Conservation (phyloP, 2,888 invertebrate species). For the Drosophila neonasuta region DNA sequence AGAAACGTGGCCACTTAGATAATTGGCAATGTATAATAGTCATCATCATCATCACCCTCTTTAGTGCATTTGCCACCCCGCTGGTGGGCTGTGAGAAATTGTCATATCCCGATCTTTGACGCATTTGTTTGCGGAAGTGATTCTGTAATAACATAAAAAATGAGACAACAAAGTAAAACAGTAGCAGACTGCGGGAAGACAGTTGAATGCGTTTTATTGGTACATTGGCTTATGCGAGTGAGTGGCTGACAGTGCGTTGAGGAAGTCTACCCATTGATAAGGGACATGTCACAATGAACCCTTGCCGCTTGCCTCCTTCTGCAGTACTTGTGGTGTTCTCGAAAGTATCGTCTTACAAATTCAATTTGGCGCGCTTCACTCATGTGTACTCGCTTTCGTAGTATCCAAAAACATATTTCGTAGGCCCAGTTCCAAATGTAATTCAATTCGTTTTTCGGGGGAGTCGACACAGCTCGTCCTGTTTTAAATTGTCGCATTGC, state of each 20-base stretch:
- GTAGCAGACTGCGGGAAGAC: constrained; percentile 41
- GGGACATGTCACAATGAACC: constrained; percentile 52
- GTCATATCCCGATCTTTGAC: constrained; percentile 32
- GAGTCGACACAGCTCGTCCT: constrained; percentile 39
- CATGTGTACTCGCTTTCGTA: constrained; percentile 69
- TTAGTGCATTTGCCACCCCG: neutral
- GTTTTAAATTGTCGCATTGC: constrained; percentile 42
- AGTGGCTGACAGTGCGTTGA: constrained; percentile 24
- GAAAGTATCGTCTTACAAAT: constrained; percentile 77
- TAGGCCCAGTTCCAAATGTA: constrained; percentile 67
- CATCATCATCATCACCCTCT: constrained; percentile 7
- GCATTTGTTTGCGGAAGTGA: constrained; percentile 71
- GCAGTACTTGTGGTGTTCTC: constrained; percentile 22
- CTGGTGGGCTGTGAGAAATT: constrained; percentile 46
- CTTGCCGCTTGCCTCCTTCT: constrained; percentile 30
- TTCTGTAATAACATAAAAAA: constrained; percentile 60
- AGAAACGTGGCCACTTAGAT: constrained; percentile 58
- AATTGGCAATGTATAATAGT: constrained; percentile 49
- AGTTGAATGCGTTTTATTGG: constrained; percentile 49
- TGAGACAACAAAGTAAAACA: constrained; percentile 36
- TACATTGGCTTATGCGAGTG: constrained; percentile 53
- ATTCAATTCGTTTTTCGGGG: constrained; percentile 68
- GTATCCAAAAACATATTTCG: constrained; percentile 61
- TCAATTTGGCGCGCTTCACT: constrained; percentile 80
- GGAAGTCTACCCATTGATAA: constrained; percentile 52